Conservation (phyloP, 2,113 vertebrate species). For the Lycocorax pyrrhopterus region DNA sequence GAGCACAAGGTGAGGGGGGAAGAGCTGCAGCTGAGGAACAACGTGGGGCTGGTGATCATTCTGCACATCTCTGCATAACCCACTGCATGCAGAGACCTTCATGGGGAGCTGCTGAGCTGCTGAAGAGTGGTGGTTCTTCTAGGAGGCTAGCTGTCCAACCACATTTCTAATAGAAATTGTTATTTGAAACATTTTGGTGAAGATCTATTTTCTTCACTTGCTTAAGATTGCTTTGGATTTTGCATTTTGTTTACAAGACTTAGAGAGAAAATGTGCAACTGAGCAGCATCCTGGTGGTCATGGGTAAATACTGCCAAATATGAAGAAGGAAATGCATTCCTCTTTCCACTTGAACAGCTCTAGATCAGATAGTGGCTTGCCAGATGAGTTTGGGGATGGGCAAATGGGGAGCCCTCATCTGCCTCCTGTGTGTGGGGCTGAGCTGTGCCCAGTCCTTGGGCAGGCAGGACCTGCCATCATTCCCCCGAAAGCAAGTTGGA, state of each 20-base stretch:
- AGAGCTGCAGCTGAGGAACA: neutral
- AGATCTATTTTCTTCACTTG: neutral
- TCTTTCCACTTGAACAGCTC: neutral
- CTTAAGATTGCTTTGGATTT: neutral
- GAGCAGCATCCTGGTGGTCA: neutral
- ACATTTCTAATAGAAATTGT: neutral
- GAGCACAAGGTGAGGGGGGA: neutral
- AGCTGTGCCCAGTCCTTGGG: neutral
- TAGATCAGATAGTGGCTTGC: neutral
- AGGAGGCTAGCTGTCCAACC: neutral
- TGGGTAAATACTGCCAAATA: neutral
- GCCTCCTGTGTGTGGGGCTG: neutral
- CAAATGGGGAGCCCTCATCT: fast-evolving
- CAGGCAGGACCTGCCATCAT: neutral
- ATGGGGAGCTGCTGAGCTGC: neutral
- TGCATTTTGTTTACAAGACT: neutral
- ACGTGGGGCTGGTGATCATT: neutral
- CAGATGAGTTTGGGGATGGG: neutral
- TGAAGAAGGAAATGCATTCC: neutral
- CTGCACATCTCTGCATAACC: neutral
- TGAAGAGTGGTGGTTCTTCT: neutral
- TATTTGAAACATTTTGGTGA: neutral
- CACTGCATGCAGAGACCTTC: neutral
- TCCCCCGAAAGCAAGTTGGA: fast-evolving
- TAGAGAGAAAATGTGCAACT: neutral